Evolutionary conservation across 2,113 vertebrate genomes (phyloP).

Genomic region (Calcarius ornatus): DNA sequence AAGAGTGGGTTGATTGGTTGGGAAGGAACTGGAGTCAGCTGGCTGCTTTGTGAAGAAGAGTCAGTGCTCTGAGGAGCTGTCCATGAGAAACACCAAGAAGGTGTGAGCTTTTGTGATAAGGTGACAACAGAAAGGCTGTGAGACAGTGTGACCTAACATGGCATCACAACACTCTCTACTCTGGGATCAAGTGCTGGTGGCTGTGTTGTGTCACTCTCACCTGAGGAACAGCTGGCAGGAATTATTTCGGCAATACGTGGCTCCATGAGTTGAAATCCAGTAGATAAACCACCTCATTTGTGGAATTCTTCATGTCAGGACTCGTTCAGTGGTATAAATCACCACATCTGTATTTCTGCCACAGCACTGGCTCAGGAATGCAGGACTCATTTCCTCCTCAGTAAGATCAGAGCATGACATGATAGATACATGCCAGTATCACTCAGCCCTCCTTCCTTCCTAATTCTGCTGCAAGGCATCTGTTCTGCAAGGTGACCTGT

Average conservation of each 20-base stretch:
- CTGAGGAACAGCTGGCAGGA: not conserved
- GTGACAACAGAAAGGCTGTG: not conserved
- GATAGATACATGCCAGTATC: not conserved
- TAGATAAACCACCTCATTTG: not conserved
- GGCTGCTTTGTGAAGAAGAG: too few relatives aligned
- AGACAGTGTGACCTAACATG: not conserved
- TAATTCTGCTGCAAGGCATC: not conserved
- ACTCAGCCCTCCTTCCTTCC: not conserved
- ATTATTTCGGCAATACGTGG: not conserved
- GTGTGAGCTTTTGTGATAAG: too few relatives aligned
- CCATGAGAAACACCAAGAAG: too few relatives aligned
- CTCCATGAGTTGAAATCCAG: not conserved
- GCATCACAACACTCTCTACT: fast-evolving
- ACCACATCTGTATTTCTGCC: not conserved
- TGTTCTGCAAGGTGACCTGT: not conserved
- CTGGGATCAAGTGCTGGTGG: not conserved
- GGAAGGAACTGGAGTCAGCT: too few relatives aligned
- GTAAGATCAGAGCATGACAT: not conserved
- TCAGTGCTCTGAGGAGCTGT: too few relatives aligned
- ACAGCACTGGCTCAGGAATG: not conserved
- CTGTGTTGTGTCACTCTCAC: not conserved
- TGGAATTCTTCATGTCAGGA: not conserved
- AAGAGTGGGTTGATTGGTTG: too few relatives aligned
- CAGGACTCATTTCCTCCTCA: not conserved
- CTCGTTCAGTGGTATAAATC: not conserved